Percentiles rank a stretch among this genome's conserved stretches.
Evolutionary conservation across 1,140 invertebrate genomes (phyloP).

Genomic region (Drosophila kanapiae): DNA sequence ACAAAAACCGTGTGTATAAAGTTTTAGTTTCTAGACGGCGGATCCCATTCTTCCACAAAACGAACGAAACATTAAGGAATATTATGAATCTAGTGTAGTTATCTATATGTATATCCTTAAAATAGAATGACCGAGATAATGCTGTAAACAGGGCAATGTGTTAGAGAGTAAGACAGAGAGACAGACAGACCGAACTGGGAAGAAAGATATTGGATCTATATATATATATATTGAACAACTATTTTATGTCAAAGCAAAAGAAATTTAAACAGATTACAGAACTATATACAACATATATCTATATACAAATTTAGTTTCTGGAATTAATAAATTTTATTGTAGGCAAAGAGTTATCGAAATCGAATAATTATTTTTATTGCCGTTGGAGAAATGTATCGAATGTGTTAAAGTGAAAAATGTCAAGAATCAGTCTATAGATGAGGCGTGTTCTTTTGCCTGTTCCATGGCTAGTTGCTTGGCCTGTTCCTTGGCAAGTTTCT

Average conservation of each 20-base stretch:
- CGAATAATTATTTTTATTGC: slow-evolving; percentile 13
- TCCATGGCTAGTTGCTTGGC: slow-evolving; percentile 8
- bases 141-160: slow-evolving; percentile 67
- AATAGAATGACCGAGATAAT: slow-evolving; percentile 59
- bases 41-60: slow-evolving; percentile 58
- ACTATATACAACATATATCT: slow-evolving; percentile 77
- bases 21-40: slow-evolving; percentile 60
- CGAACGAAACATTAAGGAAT: slow-evolving; percentile 46
- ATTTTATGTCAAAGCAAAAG: slow-evolving; percentile 64
- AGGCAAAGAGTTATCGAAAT: slow-evolving; percentile 56
- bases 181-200: slow-evolving; percentile 36
- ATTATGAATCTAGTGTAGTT: slow-evolving; percentile 62
- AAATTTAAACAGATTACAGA: slow-evolving; percentile 58
- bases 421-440: background rate
- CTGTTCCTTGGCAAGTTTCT: background rate
- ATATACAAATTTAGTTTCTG: slow-evolving; percentile 82
- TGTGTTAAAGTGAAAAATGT: background rate
- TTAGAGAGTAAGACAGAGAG: slow-evolving; percentile 59
- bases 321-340: slow-evolving; percentile 83
- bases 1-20: slow-evolving; percentile 64
- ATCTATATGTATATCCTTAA: slow-evolving; percentile 53
- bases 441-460: slow-evolving; percentile 2
- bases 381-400: background rate
- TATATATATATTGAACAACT: slow-evolving; percentile 49
- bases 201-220: slow-evolving; percentile 50